Conservation (phyloP, 2,797 vertebrate genomes). For the Kryptolebias ocellatus region DNA sequence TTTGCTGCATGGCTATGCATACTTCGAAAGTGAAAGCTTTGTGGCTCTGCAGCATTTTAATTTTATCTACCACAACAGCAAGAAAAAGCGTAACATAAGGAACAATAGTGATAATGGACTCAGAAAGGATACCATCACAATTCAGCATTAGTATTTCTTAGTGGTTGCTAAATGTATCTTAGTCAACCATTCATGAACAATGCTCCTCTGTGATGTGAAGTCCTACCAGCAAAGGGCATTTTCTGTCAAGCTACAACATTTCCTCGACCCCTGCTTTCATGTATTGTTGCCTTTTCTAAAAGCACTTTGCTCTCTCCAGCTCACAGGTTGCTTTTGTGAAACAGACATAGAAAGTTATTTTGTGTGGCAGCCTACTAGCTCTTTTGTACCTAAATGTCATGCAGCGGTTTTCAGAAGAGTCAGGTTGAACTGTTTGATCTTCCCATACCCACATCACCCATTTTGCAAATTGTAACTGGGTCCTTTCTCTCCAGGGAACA, state of each 20-base stretch:
- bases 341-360: conserved; percentile 35
- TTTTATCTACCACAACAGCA: not conserved
- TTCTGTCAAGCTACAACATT: conserved; percentile 20
- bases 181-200: conserved; percentile 28
- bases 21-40: not conserved
- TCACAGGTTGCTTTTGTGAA: conserved; percentile 28
- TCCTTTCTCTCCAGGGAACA: conserved; percentile 50
- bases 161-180: conserved; percentile 29
- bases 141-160: not conserved
- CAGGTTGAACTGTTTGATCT: conserved; percentile 34
- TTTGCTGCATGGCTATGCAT: not conserved
- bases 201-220: conserved; percentile 31
- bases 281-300: conserved; percentile 44
- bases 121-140: not conserved
- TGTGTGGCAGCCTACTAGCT: conserved; percentile 28
- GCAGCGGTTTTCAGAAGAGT: conserved; percentile 42
- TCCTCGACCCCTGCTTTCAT: not conserved
- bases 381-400: conserved; percentile 48
- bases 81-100: not conserved
- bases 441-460: conserved; percentile 46
- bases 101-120: not conserved
- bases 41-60: not conserved
- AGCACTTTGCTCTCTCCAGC: conserved; percentile 37
- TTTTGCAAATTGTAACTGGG: conserved; percentile 48
- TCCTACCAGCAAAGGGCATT: conserved; percentile 28